Percentiles rank a stretch among this genome's conserved stretches.
These are phyloP conservation scores for Selenia dentaria DNA, from an alignment of 2,888 invertebrate species.

Conservation along the genomic window DNA sequence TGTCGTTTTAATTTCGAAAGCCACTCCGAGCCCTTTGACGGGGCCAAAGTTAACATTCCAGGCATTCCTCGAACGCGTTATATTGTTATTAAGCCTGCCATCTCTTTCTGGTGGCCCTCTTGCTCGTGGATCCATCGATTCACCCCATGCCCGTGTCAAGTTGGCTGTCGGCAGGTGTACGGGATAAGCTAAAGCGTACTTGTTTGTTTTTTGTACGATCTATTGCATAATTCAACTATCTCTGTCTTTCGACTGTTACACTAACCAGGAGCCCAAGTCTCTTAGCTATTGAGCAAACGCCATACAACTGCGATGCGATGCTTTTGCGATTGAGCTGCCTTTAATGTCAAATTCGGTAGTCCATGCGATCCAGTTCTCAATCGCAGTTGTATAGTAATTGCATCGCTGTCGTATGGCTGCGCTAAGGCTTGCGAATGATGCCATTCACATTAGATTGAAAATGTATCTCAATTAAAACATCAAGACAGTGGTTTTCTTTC, in stretches of 20 bases:
- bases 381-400: no score
- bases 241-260: background rate
- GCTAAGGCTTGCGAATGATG: no score
- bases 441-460: no score
- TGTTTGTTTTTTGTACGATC: background rate
- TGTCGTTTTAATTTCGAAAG: slow-evolving; percentile 78
- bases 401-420: no score
- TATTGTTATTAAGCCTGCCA: slow-evolving; percentile 40
- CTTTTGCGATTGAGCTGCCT: no score
- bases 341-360: no score
- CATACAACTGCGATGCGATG: no score
- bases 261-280: no score
- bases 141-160: slow-evolving; percentile 39
- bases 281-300: no score
- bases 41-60: slow-evolving; percentile 71
- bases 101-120: slow-evolving; percentile 49
- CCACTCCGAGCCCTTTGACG: slow-evolving; percentile 72
- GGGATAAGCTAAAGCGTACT: slow-evolving; percentile 50
- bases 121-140: slow-evolving; percentile 21
- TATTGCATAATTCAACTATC: background rate
- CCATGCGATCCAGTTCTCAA: no score
- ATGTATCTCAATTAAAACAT: no score
- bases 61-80: slow-evolving; percentile 66
- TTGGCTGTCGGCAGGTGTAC: slow-evolving; percentile 37
- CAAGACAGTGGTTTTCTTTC: no score